Evolutionary conservation across 2,797 vertebrate species (phyloP), one percentile per base, ranked within the genome.

Genomic region (Rhynchotus rufescens): DNA sequence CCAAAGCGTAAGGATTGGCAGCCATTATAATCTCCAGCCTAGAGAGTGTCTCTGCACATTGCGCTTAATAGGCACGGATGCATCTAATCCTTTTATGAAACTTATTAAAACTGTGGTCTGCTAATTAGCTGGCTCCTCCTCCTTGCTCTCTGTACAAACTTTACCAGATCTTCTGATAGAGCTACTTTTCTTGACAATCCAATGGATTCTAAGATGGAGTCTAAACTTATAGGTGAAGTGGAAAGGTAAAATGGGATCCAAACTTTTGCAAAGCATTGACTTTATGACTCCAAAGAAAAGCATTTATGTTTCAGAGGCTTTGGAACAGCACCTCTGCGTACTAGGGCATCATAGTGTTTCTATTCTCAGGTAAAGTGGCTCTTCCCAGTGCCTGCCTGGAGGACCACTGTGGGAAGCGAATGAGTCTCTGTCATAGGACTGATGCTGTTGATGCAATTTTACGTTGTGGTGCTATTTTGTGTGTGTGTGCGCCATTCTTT

Each of bases 41-140:
- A 5, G 94, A 76, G 93, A 73, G 71, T 93, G 93, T 81, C 94
- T 91, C 94, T 86, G 82, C 80, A n/a, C 71, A 92, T 96, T 95
- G 86, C 38, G 86, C 73, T 93, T 87, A 38, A 38, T 72, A 57
- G 2, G 82, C 82, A 76, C 59, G 81, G 92, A 96, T 87, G 90
- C 51, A 69, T 54, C 90, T 96, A 96, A 96, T 96, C 95, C 94
- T 80, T 94, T 96, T 93, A 94, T 86, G 84, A 87, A 94, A 94
- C 89, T 94, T 85, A 92, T 74, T 95, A 94, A 89, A 95, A 54
- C 80, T 73, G 80, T 10, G 44, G 90, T 71, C 64, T 61, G 15
- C 90, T 96, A 87, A 96, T 94, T 89, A 94, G 74, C 82, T 8
- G 44, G 11, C 64, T 47, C 9, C 64, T 40, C 23, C 56, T 34